phyloP scores from a whole-genome alignment of 1,140 invertebrate species.

The Mercenaria mercenaria region DNA sequence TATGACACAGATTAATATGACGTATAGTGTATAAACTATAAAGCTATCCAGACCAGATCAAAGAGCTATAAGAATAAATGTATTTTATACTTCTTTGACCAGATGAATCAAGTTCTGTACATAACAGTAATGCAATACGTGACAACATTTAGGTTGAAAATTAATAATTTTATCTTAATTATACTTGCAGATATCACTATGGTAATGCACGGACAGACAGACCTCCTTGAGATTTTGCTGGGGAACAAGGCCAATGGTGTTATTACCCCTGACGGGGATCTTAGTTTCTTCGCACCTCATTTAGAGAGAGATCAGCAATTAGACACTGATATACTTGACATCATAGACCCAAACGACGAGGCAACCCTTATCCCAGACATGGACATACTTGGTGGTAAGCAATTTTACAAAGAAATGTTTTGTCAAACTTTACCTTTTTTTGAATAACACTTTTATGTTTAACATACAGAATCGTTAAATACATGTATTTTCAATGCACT shows the following conservation, averaged over 20 bases:
- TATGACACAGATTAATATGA: no score
- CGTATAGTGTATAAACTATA: no score
- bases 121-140: no score
- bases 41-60: no score
- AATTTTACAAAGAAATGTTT: background rate
- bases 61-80: no score
- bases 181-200: constrained; percentile 58
- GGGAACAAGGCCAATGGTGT: constrained; percentile 35
- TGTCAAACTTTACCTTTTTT: background rate
- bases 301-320: background rate
- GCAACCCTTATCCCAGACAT: background rate
- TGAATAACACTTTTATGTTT: no score
- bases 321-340: background rate
- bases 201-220: constrained; percentile 66
- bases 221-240: constrained; percentile 60
- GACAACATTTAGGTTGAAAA: no score
- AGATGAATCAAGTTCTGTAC: no score
- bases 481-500: no score
- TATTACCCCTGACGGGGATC: constrained; percentile 37
- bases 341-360: background rate
- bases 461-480: no score
- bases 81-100: no score
- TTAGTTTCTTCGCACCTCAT: background rate
- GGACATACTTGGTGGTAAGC: background rate
- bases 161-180: no score